Evolutionary conservation across 2,888 invertebrate species (phyloP), one percentile per base, ranked within the genome.

Genomic region (Mimachlamys varia): DNA sequence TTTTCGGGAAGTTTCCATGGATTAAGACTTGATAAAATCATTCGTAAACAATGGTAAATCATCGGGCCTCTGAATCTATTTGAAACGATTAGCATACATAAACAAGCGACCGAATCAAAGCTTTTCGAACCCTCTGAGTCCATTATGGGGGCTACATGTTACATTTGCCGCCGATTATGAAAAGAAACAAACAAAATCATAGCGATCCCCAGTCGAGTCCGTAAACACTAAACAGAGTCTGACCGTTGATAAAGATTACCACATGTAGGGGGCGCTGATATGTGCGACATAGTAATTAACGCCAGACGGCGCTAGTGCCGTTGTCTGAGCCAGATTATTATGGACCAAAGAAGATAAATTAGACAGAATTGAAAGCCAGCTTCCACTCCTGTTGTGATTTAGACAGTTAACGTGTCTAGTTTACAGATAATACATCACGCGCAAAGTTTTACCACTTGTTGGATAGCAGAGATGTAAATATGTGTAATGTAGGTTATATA

Each of bases 261-360:
- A 76, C 76, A 76, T 76, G 76, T 33, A 76, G 76, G 76, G 76
- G 76, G 76, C 76, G 76, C 76, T 76, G 76, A 76, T 76, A 12
- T 76, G 27, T 33, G 33, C 76, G 27, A 76, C 76, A 76, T 27
- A 76, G 76, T 76, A 76, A 76, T 76, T 76, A 76, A 76, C 76
- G 76, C 33, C 76, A 76, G 76, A 76, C 76, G 76, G 76, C 76
- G 76, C 76, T 76, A 76, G 76, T 76, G 76, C 17, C 33, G 33
- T 76, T 33, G 76, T 76, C 76, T 76, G 76, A 33, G 13, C 76
- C 76, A 33, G 76, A 76, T 76, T 76, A 76, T 76, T 76, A 76
- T 2, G 27, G 33, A 76, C 76, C 33, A 33, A 76, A 33, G 76
- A 33, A 76, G 76, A 76, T 76, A 76, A 76, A 76, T 76, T 76